Evolutionary conservation across 2,113 vertebrate genomes (phyloP).

Genomic region (Sterrhoptilus dennistouni): DNA sequence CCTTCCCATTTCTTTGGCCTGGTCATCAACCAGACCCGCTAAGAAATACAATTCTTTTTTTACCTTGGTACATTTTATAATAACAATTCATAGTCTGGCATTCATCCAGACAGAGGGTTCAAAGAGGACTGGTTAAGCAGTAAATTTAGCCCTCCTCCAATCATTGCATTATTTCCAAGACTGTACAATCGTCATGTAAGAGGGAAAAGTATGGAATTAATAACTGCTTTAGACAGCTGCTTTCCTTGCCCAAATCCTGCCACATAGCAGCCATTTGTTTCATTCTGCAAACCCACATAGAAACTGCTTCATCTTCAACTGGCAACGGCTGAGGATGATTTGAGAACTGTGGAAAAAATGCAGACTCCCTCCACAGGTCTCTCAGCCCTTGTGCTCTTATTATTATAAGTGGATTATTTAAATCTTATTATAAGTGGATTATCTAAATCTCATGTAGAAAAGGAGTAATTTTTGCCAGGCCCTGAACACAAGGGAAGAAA

Average conservation of each 20-base stretch:
- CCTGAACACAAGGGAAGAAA: background rate
- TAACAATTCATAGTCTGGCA: background rate
- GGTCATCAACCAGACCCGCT: background rate
- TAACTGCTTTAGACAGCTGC: background rate
- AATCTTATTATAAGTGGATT: background rate
- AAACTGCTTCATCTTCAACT: background rate
- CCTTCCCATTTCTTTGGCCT: background rate
- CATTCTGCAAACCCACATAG: background rate
- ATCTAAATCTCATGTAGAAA: background rate
- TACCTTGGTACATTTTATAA: background rate
- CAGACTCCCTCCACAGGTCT: rapidly evolving
- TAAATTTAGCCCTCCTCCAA: background rate
- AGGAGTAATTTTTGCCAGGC: background rate
- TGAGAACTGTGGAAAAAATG: background rate
- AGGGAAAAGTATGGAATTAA: background rate
- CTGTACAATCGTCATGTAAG: background rate
- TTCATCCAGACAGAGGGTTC: background rate
- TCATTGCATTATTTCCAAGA: background rate
- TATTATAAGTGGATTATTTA: no score
- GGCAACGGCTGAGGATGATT: background rate
- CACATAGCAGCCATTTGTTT: background rate
- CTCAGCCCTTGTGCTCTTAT: background rate
- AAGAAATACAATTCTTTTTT: background rate
- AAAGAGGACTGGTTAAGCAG: background rate
- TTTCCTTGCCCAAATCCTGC: background rate